Evolutionary conservation across 2,797 vertebrate genomes (phyloP), one percentile per base, ranked within the genome.

Genomic region (Carapus acus): DNA sequence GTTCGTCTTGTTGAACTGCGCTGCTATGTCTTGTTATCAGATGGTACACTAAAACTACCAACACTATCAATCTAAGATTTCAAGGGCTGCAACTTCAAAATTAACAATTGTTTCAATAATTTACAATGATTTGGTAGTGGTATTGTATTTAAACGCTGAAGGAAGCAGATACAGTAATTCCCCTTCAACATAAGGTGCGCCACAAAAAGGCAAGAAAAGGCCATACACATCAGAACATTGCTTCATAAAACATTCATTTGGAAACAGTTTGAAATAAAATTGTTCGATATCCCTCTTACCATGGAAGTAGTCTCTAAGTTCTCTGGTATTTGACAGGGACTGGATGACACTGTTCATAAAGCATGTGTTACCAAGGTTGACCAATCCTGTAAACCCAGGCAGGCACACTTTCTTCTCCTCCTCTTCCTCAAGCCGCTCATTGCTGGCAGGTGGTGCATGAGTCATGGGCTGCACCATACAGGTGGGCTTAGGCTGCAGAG

Each of bases 301-400:
- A 0, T 97, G 96, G 69, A 99, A 99, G 74, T 95, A 99, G 80
- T 99, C 96, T 21, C 94, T 88, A 60, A 99, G 92, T 76, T 99
- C 96, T 54, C 96, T 85, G 13, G 96, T 99, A 84, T 99, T 99
- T 33, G 96, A 99, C 63, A 99, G 80, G 50, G 94, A 97, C 69
- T 99, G 96, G 71, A 99, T 98, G 67, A 99, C 96, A 0, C 95
- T 98, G 84, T 98, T 99, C 96, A 99, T 99, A 83, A 99, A 99
- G 82, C 96, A 99, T 34, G 96, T 99, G 84, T 99, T 99, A 60
- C 96, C 96, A 3, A 99, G 86, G 77, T 99, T 98, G 53, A 98
- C 95, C 65, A 99, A 81, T 37, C 96, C 96, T 0, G 96, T 99
- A 79, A 97, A 99, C 33, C 96, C 96, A 0, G 95, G 95, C 29